Base-by-base conservation (phyloP, 2,888 invertebrate genomes). In the Cheilosia soror region DNA sequence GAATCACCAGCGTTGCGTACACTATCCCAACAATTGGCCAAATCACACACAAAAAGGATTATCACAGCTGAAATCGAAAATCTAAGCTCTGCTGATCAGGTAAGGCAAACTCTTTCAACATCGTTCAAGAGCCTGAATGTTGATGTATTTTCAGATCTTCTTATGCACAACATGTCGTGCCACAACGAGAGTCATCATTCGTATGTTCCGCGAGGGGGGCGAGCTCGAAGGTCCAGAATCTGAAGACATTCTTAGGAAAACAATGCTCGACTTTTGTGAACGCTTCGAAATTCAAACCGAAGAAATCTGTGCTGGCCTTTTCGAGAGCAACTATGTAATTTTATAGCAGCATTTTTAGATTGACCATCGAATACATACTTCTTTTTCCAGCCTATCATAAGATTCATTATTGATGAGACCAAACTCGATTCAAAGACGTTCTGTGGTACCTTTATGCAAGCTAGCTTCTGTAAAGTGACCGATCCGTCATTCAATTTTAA, bases 261-360 rank as follows among this genome's bases (percentile, higher is more conserved):
- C 93, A 0, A 88, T 94, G 0, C 89, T 93, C 25, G 93, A 92
- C 6, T 88, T 95, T 0, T 96, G 96, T 87, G 89, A 90, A 0
- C 87, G 91, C 0, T 89, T 96, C 2, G 93, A 94, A 1, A 92
- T 96, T 9, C 94, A 95, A 88, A 93, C 93, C 2, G 90, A 93
- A 6, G 91, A 91, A n/a, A 94, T 96, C 5, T 96, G 96, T 88
- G 88, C 90, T 0, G 95, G 95, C 13, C 91, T 94, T 27, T 90
- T 95, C 5, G 91, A 93, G 37, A 90, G 94, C 4, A 95, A 96
- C 89, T 89, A 94, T 91, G 96, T 96, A 92, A 92, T 93, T 33
- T 90, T 62, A 60, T 13, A 51, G 2, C 1, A 60, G 33, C 77
- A 5, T n/a, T 68, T 5, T 11, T 3, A 25, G 33, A 25, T 25